Percentiles rank a stretch among this genome's conserved stretches.
phyloP scores from a whole-genome alignment of 1,140 invertebrate species.

The Diploscapter pachys region DNA sequence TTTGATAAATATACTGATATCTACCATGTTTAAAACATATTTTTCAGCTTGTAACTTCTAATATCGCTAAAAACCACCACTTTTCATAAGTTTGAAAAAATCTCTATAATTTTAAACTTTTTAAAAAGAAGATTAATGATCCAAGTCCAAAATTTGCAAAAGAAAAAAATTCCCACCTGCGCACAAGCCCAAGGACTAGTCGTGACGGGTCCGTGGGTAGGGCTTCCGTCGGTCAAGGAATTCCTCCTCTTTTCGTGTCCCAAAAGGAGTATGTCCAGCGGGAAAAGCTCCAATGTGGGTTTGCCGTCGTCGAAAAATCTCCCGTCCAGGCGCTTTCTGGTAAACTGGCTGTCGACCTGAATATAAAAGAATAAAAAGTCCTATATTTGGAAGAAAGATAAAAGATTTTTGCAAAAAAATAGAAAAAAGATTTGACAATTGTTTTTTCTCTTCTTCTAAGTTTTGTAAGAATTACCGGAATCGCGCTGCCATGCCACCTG shows the following conservation, averaged over 20 bases:
- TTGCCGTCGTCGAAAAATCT: conserved; percentile 26
- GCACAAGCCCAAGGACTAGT: conserved; percentile 29
- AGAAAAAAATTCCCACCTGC: neutral
- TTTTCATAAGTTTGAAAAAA: too few relatives aligned
- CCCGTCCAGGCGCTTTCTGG: conserved; percentile 23
- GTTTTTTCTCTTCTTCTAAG: too few relatives aligned
- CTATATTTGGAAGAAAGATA: neutral
- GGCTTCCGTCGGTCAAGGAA: conserved; percentile 3
- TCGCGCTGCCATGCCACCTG: conserved; percentile 24
- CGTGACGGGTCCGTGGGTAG: neutral
- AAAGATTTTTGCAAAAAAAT: conserved; percentile 3
- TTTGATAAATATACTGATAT: too few relatives aligned
- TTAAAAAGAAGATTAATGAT: neutral
- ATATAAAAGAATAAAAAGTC: neutral
- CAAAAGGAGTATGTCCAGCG: conserved; percentile 22
- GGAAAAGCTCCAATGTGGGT: conserved; percentile 23
- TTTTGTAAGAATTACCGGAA: neutral
- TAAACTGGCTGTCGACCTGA: conserved; percentile 23
- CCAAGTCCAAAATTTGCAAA: neutral
- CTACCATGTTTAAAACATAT: too few relatives aligned
- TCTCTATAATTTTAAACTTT: too few relatives aligned
- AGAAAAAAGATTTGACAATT: neutral
- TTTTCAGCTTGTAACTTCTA: too few relatives aligned
- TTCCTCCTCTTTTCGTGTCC: conserved; percentile 32
- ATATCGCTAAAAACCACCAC: too few relatives aligned